Conservation (phyloP, 2,888 invertebrate species). For the Rhaphigaster nebulosa region DNA sequence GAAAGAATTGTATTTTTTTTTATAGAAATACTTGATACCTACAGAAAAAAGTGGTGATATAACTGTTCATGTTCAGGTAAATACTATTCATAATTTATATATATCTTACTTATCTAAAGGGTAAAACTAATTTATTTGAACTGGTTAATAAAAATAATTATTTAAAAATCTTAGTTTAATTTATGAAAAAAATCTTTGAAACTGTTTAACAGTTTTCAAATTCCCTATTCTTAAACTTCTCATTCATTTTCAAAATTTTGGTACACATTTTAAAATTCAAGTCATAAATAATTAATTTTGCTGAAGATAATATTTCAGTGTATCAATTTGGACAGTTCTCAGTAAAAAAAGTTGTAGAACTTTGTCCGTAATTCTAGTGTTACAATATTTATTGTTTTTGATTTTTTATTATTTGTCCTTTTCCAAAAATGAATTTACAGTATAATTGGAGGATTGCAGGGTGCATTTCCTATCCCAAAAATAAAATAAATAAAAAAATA, state of each 20-base stretch:
- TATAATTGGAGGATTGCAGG: no score
- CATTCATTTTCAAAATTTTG: not conserved
- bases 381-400: not conserved
- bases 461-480: no score
- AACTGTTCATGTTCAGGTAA: slow-evolving; percentile 84
- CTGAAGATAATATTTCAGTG: not conserved
- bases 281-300: not conserved
- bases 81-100: slow-evolving; percentile 65
- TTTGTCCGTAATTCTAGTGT: not conserved
- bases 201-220: not conserved
- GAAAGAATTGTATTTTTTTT: slow-evolving; percentile 69
- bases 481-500: no score
- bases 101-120: not conserved
- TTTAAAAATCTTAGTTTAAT: not conserved
- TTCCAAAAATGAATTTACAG: no score
- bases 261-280: not conserved
- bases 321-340: not conserved
- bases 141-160: not conserved
- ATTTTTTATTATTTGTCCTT: no score
- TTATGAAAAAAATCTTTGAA: not conserved
- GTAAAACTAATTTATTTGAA: not conserved
- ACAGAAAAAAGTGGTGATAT: slow-evolving; percentile 82
- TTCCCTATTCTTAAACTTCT: not conserved
- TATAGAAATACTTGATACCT: slow-evolving; percentile 82
- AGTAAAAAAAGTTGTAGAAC: not conserved